Conservation (phyloP, 2,888 invertebrate genomes). For the Gnatocerus cornutus region DNA sequence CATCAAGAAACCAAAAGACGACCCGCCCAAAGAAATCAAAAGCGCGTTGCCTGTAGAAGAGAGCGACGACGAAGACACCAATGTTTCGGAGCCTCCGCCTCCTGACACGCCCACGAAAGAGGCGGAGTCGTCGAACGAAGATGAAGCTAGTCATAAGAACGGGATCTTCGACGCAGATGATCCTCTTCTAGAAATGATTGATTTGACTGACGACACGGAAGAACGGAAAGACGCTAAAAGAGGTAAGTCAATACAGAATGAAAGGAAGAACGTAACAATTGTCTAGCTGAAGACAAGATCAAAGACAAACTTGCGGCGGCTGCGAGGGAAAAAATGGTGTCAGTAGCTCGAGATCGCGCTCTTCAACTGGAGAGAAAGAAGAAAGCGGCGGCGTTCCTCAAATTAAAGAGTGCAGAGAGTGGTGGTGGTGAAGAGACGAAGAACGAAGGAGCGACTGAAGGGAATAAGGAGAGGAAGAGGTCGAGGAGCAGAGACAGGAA, state of each 20-base stretch:
- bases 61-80: constrained; percentile 78
- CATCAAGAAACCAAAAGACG: constrained; percentile 85
- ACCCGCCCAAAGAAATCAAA: constrained; percentile 72
- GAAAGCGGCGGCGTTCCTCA: constrained; percentile 86
- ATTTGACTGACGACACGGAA: constrained; percentile 76
- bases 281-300: constrained; percentile 74
- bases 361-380: constrained; percentile 84
- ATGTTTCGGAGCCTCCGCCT: constrained; percentile 44
- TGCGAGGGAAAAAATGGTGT: constrained; percentile 75
- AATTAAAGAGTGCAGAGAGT: constrained; percentile 63
- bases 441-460: constrained; percentile 49
- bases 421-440: constrained; percentile 14
- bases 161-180: constrained; percentile 68
- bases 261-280: background rate
- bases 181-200: constrained; percentile 74
- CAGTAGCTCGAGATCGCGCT: constrained; percentile 72
- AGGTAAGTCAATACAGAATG: constrained; percentile 54
- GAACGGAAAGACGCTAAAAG: constrained; percentile 68
- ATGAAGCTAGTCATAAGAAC: constrained; percentile 46
- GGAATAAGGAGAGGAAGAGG: constrained; percentile 58
- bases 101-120: constrained; percentile 18
- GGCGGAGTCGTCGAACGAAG: constrained; percentile 8
- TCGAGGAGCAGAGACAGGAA: constrained; percentile 42
- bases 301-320: constrained; percentile 75
- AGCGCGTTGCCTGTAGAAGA: constrained; percentile 85